A percentile compares a stretch with the other conserved stretches of the same genome.
Evolutionary conservation across 2,797 vertebrate species (phyloP).

Genomic region (Pangasius djambal): DNA sequence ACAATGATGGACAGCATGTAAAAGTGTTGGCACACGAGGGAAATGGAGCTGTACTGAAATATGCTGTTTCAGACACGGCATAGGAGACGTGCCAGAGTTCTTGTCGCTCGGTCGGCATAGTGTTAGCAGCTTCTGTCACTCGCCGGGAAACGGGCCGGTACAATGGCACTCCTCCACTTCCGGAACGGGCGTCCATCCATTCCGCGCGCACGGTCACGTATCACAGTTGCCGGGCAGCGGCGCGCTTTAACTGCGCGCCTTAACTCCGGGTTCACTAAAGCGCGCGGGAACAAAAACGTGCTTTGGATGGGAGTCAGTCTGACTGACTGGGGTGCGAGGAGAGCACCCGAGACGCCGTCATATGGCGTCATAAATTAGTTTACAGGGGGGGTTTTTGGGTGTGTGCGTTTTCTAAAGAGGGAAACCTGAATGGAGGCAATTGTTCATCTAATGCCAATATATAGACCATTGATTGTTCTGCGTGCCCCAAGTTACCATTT

Average conservation of each 20-base stretch:
- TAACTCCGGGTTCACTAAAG: not conserved
- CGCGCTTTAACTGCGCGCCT: conserved; percentile 1
- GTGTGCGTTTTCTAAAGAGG: conserved; percentile 26
- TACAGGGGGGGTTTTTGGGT: not conserved
- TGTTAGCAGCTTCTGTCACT: conserved; percentile 40
- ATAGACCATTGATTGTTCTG: conserved; percentile 12
- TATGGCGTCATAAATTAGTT: conserved; percentile 36
- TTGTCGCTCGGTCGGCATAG: conserved; percentile 21
- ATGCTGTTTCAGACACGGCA: not conserved
- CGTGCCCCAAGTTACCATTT: not conserved
- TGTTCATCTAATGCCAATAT: conserved; percentile 39
- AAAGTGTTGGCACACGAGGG: not conserved
- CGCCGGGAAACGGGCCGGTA: conserved; percentile 10
- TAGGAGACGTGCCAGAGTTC: conserved; percentile 50
- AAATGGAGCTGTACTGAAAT: not conserved
- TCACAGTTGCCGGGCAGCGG: conserved; percentile 35
- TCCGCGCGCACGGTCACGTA: conserved; percentile 56
- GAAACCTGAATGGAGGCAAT: conserved; percentile 39
- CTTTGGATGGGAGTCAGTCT: conserved; percentile 16
- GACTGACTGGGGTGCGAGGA: conserved; percentile 3
- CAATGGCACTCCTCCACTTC: conserved; percentile 46
- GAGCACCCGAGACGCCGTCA: conserved; percentile 11
- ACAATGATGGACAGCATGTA: not conserved
- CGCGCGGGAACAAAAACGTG: conserved; percentile 8
- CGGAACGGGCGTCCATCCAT: conserved; percentile 35